A percentile compares a stretch with the other conserved stretches of the same genome.
Conservation (phyloP, 2,113 vertebrate genomes). For the Malaclemys terrapin region DNA sequence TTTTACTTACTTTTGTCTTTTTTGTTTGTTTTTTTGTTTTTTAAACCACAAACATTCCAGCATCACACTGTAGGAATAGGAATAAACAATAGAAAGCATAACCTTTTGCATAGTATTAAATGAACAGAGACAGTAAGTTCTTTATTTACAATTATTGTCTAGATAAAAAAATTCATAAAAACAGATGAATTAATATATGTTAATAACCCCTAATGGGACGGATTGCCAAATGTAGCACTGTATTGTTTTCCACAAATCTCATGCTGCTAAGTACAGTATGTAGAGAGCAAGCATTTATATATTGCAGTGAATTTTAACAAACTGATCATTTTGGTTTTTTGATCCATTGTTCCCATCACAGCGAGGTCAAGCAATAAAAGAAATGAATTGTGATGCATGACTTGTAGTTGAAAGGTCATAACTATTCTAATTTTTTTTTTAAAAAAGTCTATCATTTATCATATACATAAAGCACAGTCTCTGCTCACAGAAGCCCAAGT, state of each 20-base stretch:
- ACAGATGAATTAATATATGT: constrained; percentile 97
- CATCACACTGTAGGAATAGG: constrained; percentile 89
- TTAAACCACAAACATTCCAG: constrained; percentile 94
- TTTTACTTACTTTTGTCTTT: constrained; percentile 80
- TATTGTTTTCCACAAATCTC: constrained; percentile 94
- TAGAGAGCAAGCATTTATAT: constrained; percentile 93
- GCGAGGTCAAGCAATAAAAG: constrained; percentile 78
- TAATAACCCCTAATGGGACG: constrained; percentile 96
- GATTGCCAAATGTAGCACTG: constrained; percentile 92
- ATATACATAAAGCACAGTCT: constrained; percentile 75
- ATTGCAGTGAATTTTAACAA: constrained; percentile 88
- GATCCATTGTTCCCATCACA: constrained; percentile 83
- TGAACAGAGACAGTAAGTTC: constrained; percentile 99
- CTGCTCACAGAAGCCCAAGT: constrained; percentile 75
- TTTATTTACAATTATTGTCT: constrained; percentile 99
- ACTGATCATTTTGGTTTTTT: constrained; percentile 77
- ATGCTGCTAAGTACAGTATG: constrained; percentile 99
- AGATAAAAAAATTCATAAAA: constrained; percentile 99
- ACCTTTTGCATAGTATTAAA: constrained; percentile 99
- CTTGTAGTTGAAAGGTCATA: constrained; percentile 73
- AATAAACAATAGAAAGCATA: constrained; percentile 95
- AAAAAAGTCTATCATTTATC: constrained; percentile 71
- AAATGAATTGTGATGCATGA: constrained; percentile 75
- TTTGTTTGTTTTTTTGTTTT: constrained; percentile 74
- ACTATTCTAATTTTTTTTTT: constrained; percentile 63